phyloP scores from a whole-genome alignment of 2,888 invertebrate genomes.

The Erebia ligea region DNA sequence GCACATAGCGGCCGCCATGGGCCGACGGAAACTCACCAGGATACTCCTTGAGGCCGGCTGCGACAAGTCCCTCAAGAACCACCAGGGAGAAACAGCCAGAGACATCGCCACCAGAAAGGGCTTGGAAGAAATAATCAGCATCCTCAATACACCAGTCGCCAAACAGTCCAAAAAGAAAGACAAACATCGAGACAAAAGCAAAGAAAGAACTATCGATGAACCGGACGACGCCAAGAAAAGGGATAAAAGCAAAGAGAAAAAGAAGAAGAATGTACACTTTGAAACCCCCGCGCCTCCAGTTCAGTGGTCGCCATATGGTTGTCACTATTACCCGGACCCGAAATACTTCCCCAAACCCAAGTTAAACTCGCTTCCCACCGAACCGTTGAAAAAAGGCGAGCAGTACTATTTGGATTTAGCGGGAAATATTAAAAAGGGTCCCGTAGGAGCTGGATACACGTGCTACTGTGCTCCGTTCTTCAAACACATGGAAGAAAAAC shows the following conservation, averaged over 20 bases:
- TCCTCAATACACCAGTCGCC: slow-evolving; percentile 85
- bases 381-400: slow-evolving; percentile 93
- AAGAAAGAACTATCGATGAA: slow-evolving; percentile 81
- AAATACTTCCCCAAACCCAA: slow-evolving; percentile 93
- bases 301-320: slow-evolving; percentile 95
- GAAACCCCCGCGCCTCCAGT: slow-evolving; percentile 70
- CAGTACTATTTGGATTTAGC: slow-evolving; percentile 97
- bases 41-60: slow-evolving; percentile 95
- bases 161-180: slow-evolving; percentile 73
- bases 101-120: slow-evolving; percentile 96
- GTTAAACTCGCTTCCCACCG: slow-evolving; percentile 92
- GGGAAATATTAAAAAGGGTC: slow-evolving; percentile 97
- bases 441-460: slow-evolving; percentile 95
- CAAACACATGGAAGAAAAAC: slow-evolving; percentile 91
- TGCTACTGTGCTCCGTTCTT: slow-evolving; percentile 97
- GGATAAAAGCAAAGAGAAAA: slow-evolving; percentile 73
- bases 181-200: slow-evolving; percentile 72
- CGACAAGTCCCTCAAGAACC: slow-evolving; percentile 86
- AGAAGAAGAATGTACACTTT: slow-evolving; percentile 83
- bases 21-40: slow-evolving; percentile 93
- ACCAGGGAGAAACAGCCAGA: slow-evolving; percentile 94
- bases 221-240: slow-evolving; percentile 72
- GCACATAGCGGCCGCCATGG: slow-evolving; percentile 97
- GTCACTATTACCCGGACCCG: slow-evolving; percentile 94
- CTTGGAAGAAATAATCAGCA: slow-evolving; percentile 91